A percentile compares a stretch with the other conserved stretches of the same genome.
Evolutionary conservation across 2,888 invertebrate genomes (phyloP).

Genomic region (Zygogramma bicolorata): DNA sequence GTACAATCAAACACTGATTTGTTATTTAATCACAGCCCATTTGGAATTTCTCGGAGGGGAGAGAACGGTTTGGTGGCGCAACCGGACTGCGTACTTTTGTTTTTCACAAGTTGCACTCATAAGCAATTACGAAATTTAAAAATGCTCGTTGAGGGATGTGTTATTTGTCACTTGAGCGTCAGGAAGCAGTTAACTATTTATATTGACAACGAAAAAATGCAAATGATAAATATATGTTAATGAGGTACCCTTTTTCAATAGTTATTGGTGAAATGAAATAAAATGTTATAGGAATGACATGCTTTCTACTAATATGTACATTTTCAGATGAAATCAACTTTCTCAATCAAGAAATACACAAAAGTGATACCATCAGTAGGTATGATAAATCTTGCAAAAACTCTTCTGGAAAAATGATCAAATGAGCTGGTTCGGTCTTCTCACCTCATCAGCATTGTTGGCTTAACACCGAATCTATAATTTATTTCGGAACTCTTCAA

Average conservation of each 20-base stretch:
- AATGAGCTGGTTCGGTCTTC: no score
- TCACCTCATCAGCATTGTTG: no score
- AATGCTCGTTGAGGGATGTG: not conserved
- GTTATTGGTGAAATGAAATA: not conserved
- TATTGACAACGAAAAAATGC: not conserved
- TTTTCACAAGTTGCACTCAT: slow-evolving; percentile 17
- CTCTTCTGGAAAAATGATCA: no score
- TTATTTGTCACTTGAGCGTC: not conserved
- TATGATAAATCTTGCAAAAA: no score
- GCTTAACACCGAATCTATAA: no score
- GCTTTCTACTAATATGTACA: no score
- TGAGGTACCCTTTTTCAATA: not conserved
- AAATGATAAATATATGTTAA: no score
- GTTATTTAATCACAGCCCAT: slow-evolving; percentile 83
- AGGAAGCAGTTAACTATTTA: not conserved
- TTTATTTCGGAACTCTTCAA: no score
- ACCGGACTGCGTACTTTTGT: slow-evolving; percentile 46
- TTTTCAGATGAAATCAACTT: no score
- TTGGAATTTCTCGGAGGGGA: slow-evolving; percentile 76
- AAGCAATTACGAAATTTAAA: slow-evolving; percentile 12
- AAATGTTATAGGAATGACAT: no score
- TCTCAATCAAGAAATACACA: no score
- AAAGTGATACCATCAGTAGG: no score
- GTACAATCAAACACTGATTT: slow-evolving; percentile 78
- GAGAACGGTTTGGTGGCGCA: slow-evolving; percentile 60